Evolutionary conservation across 2,797 vertebrate genomes (phyloP).

Genomic region (Leptatherina wallacei): DNA sequence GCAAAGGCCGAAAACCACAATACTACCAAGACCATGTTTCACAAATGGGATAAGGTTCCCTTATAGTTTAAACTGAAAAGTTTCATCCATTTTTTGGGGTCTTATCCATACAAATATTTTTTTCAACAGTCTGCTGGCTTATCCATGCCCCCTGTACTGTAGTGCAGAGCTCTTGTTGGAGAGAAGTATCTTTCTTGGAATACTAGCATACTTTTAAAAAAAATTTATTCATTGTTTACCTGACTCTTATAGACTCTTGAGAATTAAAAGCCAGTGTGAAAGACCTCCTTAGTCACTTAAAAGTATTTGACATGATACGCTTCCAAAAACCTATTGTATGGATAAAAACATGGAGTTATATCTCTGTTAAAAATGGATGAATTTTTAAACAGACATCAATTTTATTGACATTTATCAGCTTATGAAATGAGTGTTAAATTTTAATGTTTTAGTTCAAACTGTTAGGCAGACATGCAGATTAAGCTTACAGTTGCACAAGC

Average conservation of each 20-base stretch:
- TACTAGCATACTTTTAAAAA: too few relatives aligned
- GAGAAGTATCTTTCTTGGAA: too few relatives aligned
- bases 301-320: too few relatives aligned
- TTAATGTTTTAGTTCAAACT: not conserved
- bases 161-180: not conserved
- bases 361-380: too few relatives aligned
- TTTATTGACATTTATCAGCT: not conserved
- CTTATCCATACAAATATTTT: not conserved
- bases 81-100: too few relatives aligned
- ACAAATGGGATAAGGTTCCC: not conserved
- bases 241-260: too few relatives aligned
- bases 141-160: not conserved
- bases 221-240: too few relatives aligned
- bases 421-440: not conserved
- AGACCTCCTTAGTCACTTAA: too few relatives aligned
- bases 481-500: not conserved
- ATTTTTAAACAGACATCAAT: too few relatives aligned
- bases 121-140: not conserved
- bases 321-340: too few relatives aligned
- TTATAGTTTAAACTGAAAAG: not conserved
- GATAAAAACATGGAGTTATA: too few relatives aligned
- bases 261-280: too few relatives aligned
- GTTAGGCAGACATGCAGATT: not conserved
- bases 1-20: not conserved
- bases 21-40: not conserved